phyloP scores from a whole-genome alignment of 2,113 vertebrate species.

The Willisornis vidua region DNA sequence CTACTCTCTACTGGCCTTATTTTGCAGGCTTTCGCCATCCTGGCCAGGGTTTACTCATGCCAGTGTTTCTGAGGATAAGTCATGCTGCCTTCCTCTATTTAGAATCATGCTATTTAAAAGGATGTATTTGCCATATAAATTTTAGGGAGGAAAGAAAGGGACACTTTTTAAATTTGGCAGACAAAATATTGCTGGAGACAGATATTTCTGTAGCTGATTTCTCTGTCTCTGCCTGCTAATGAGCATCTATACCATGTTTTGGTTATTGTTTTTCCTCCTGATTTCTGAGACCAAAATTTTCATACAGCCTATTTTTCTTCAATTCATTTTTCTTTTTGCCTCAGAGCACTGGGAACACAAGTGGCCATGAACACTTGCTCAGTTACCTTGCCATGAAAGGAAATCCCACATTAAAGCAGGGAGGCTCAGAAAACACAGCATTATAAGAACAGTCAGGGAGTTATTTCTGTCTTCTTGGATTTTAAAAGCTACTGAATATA shows the following conservation, averaged over 20 bases:
- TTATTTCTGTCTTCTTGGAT: conserved; percentile 1
- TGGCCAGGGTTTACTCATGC: not conserved
- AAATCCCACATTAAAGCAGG: not conserved
- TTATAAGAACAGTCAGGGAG: not conserved
- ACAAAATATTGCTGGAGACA: not conserved
- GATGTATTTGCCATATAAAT: not conserved
- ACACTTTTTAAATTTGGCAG: not conserved
- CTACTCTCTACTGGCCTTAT: not conserved
- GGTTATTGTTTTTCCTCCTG: not conserved
- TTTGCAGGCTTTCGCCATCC: not conserved
- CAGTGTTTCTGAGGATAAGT: not conserved
- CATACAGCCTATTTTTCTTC: not conserved
- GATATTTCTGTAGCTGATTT: not conserved
- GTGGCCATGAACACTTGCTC: not conserved
- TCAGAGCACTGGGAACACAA: not conserved
- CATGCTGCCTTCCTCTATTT: not conserved
- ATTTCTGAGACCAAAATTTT: conserved; percentile 8
- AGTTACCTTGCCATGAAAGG: not conserved
- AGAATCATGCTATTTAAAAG: not conserved
- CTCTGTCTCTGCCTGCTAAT: not conserved
- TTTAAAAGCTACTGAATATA: conserved; percentile 61
- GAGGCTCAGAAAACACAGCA: not conserved
- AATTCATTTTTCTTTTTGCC: not conserved
- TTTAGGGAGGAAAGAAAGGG: not conserved
- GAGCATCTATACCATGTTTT: not conserved